These are phyloP conservation scores for Eumerus sabulonum DNA, from an alignment of 2,888 invertebrate species.

Conservation along the genomic window DNA sequence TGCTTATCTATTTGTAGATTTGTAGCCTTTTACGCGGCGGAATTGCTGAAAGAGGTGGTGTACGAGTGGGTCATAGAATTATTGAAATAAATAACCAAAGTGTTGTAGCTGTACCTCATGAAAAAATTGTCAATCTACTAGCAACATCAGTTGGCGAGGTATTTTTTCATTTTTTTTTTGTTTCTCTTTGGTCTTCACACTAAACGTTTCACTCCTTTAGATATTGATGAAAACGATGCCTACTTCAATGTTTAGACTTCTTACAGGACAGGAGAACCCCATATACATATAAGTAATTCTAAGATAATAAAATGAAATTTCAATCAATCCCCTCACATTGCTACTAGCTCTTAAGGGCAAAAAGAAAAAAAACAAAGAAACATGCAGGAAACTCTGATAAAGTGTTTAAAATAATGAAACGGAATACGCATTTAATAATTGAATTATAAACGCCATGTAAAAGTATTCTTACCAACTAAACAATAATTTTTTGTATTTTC, in stretches of 20 bases:
- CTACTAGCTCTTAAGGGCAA: constrained; percentile 54
- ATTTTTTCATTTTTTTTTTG: constrained; percentile 66
- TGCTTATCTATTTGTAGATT: constrained; percentile 83
- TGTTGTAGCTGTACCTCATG: constrained; percentile 99
- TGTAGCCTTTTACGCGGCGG: constrained; percentile 98
- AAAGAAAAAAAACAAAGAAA: constrained; percentile 45
- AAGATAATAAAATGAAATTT: constrained; percentile 41
- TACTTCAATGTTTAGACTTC: constrained; percentile 98
- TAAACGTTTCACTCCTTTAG: constrained; percentile 81
- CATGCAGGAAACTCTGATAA: no score
- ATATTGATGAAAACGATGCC: constrained; percentile 99
- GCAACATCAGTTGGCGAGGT: constrained; percentile 99
- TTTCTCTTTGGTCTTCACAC: background rate
- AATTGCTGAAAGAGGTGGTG: constrained; percentile 99
- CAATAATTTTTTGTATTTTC: constrained; percentile 45
- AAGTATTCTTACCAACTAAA: constrained; percentile 45
- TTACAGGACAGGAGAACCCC: constrained; percentile 99
- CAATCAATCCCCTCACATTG: constrained; percentile 40
- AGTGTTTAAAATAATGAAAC: constrained; percentile 58
- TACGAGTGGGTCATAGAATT: constrained; percentile 98
- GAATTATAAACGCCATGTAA: constrained; percentile 45
- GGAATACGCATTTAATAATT: constrained; percentile 53
- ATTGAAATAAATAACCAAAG: constrained; percentile 99
- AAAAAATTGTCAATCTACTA: constrained; percentile 98
- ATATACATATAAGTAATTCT: constrained; percentile 90